Base-by-base conservation (phyloP, 2,797 vertebrate species). In the Microctenopoma stevenorrisi region DNA sequence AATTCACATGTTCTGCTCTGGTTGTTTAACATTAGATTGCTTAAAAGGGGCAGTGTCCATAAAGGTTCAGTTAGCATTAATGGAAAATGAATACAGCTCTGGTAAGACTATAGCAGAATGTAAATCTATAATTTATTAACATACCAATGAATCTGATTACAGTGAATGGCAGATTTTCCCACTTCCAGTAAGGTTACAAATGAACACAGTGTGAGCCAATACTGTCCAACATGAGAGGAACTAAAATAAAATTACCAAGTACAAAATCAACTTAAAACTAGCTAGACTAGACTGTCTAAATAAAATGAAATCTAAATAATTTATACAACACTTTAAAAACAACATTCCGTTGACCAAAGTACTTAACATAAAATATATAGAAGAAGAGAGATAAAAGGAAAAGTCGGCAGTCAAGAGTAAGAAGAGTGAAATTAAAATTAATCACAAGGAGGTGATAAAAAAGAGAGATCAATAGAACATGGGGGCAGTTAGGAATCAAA, bases 171-270 rank as follows among this genome's bases (percentile, higher is more conserved):
- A 0, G 7, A 35, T 4, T 9, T 9, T 0, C 0, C 13, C 11
- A 7, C 25, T 15, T 16, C 22, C 18, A 38, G 16, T 38, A 9
- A 65, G 57, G 35, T 37, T 61, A 68, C 52, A 18, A 53, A 54
- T 71, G 16, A 55, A 59, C 35, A 55, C 13, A 64, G 35, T 51
- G 42, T 8, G 75, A 73, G 54, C 5, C 44, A 66, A 56, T 13
- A 43, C 30, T 46, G 49, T 74, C 28, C 71, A 52, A 22, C 35
- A 68, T 15, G 54, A 74, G 66, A 63, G 37, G 9, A 26, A 60
- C 5, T 40, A 30, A 73, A 85, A 81, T 53, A 43, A 60, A 62
- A 78, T 71, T 48, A 63, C 3, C 30, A 35, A 64, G 58, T 28
- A 55, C 26, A 73, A 51, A 64, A 71, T 83, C 53, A 72, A 38